Conservation (phyloP, 2,888 invertebrate genomes). For the Imbricaverruca yamaguchii region DNA sequence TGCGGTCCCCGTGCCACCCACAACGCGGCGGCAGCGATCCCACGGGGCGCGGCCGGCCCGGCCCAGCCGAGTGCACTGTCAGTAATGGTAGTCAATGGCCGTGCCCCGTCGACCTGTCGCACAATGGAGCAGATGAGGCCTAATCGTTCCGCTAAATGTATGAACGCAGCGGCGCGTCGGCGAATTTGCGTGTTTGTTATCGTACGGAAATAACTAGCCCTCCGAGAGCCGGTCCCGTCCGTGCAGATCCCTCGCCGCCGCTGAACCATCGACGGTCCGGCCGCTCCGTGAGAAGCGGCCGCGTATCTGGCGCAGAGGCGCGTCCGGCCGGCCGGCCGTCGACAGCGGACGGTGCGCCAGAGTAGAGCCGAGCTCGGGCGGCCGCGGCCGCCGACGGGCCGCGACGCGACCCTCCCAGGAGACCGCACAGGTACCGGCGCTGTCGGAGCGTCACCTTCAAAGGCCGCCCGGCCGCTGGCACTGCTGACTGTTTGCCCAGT, state of each 20-base stretch:
- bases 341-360: neutral
- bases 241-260: neutral
- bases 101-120: neutral
- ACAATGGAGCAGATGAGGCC: neutral
- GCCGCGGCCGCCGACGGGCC: neutral
- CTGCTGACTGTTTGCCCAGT: conserved; percentile 8
- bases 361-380: too few species aligned
- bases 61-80: neutral
- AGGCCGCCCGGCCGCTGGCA: neutral
- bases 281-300: neutral
- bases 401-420: neutral
- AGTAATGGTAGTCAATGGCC: neutral
- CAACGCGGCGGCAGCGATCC: neutral
- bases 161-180: neutral
- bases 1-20: neutral
- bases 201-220: neutral
- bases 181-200: neutral
- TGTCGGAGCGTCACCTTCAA: neutral
- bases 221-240: neutral
- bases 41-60: neutral
- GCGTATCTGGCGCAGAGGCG: neutral
- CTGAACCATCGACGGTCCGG: neutral
- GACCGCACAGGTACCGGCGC: neutral
- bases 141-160: neutral
- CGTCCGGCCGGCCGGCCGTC: neutral